A percentile compares a stretch with the other conserved stretches of the same genome.
phyloP scores from a whole-genome alignment of 2,888 invertebrate species.

The Protophormia terraenovae region DNA sequence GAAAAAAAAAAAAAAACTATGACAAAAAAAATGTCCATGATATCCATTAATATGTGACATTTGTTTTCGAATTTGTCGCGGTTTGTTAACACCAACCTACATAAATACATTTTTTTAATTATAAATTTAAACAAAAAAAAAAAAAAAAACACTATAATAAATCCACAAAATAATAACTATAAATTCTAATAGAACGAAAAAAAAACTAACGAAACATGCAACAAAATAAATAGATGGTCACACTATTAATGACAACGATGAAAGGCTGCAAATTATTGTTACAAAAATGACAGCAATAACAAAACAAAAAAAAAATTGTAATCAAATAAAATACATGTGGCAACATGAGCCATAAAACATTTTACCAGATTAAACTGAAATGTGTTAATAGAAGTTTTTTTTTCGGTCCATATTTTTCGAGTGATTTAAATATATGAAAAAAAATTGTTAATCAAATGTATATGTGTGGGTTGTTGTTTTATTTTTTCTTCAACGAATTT shows the following conservation, averaged over 20 bases:
- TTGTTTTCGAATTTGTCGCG: neutral
- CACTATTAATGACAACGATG: conserved; percentile 35
- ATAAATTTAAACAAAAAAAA: neutral
- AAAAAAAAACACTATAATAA: conserved; percentile 6
- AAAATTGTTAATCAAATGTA: conserved; percentile 5
- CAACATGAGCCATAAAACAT: conserved; percentile 42
- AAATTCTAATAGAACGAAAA: neutral
- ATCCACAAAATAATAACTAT: conserved; percentile 19
- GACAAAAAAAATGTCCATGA: neutral
- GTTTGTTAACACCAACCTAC: conserved; percentile 21
- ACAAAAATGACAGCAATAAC: neutral
- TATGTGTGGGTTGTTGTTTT: neutral
- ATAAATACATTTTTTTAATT: conserved; percentile 27
- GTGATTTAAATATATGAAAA: too few relatives aligned
- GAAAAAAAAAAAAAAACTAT: too few relatives aligned
- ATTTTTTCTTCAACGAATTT: conserved; percentile 19
- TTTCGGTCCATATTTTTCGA: neutral
- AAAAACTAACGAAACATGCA: neutral
- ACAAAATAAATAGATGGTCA: neutral
- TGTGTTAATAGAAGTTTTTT: conserved; percentile 29
- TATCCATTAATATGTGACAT: neutral
- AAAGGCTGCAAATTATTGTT: conserved; percentile 35
- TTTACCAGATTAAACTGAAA: conserved; percentile 36
- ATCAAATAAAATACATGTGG: conserved; percentile 49
- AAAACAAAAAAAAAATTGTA: neutral